Base-by-base conservation (phyloP, 2,888 invertebrate species). In the Elysia crispata region DNA sequence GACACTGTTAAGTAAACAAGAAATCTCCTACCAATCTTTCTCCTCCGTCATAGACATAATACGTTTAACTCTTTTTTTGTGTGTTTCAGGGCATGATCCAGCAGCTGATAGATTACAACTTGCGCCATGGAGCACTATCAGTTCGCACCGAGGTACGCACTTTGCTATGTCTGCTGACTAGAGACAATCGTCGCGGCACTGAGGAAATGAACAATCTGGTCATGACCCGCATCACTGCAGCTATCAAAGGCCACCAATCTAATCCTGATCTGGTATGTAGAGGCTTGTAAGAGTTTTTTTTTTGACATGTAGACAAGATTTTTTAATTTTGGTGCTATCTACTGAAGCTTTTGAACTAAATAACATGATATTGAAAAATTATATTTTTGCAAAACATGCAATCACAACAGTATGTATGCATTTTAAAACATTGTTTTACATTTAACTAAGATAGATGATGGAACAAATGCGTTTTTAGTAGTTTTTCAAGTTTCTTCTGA, bases 31-130 rank as follows among this genome's bases (percentile, higher is more conserved):
- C n/a, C n/a, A n/a, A n/a, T n/a, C n/a, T n/a, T n/a, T n/a, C n/a
- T n/a, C n/a, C n/a, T n/a, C n/a, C n/a, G n/a, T n/a, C n/a, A n/a
- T n/a, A n/a, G n/a, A n/a, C n/a, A n/a, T n/a, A n/a, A n/a, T n/a
- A n/a, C 5, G 41, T 41, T 41, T 41, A 41, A 3, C 5, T 41
- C 11, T 41, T 41, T 41, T 41, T 41, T 60, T 60, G n/a, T 60
- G 5, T 20, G 31, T 1, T 82, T 11, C 92, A 91, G 91, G 97
- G 97, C 0, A 94, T 98, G 41, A 96, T 98, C 28, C 95, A 96
- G 87, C 97, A 98, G 90, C 93, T 97, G 28, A 96, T 98, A 23
- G 96, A 97, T 89, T 96, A 97, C 91, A 98, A 98, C 94, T 93
- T 98, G 87, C 94, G 97, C 20, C 95, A 96, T 79, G 97, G 97